Evolutionary conservation across 2,888 invertebrate species (phyloP).

Genomic region (Priocnemis perturbator): DNA sequence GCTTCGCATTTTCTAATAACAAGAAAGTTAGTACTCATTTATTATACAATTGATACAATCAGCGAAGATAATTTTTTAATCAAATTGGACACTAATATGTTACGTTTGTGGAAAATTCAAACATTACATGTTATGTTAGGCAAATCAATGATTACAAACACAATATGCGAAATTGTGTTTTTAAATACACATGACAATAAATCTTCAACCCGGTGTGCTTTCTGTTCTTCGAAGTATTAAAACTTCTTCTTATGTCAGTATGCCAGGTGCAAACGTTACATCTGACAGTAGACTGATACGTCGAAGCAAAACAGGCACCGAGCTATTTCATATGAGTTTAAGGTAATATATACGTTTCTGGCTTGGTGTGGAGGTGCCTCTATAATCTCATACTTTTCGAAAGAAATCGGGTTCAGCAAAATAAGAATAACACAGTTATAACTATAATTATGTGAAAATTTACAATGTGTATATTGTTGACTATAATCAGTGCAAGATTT

Average conservation of each 20-base stretch:
- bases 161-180: no score
- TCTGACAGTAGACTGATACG: constrained; percentile 67
- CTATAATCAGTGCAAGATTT: no score
- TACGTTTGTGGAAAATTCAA: no score
- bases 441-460: not conserved
- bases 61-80: no score
- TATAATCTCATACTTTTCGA: constrained; percentile 19
- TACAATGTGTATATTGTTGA: no score
- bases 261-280: constrained; percentile 59
- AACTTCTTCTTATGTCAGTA: constrained; percentile 65
- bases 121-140: no score
- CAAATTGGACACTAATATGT: no score
- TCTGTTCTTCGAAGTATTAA: constrained; percentile 13
- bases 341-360: constrained; percentile 76
- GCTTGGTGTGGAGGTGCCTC: constrained; percentile 48
- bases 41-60: no score
- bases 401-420: not conserved
- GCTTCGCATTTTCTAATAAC: constrained; percentile 42
- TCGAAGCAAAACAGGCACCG: constrained; percentile 82
- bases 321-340: constrained; percentile 87
- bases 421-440: constrained; percentile 8
- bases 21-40: not conserved
- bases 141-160: no score
- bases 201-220: no score
- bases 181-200: no score